These are phyloP conservation scores for Mustelus asterias DNA, from an alignment of 2,113 vertebrate genomes.

Conservation along the genomic window DNA sequence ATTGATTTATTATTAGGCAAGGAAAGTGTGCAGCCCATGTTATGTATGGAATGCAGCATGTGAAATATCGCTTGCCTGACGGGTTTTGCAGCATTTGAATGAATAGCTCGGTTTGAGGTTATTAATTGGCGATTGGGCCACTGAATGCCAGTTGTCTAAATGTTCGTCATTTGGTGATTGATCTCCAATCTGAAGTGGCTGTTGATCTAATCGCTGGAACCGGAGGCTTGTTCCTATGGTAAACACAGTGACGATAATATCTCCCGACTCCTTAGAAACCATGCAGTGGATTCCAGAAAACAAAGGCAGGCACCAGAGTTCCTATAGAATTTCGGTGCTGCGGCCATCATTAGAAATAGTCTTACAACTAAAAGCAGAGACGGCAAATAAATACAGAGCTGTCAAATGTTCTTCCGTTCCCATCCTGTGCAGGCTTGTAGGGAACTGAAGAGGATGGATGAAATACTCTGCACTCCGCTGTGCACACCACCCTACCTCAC, in stretches of 20 bases:
- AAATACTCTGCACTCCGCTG: background rate
- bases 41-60: background rate
- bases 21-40: background rate
- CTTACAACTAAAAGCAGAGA: background rate
- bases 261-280: background rate
- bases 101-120: background rate
- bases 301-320: background rate
- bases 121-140: background rate
- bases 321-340: background rate
- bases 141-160: background rate
- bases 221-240: background rate
- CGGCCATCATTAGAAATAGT: background rate
- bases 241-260: background rate
- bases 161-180: background rate
- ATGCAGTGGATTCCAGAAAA: background rate
- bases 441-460: background rate
- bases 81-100: background rate
- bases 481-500: background rate
- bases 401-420: background rate
- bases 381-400: background rate
- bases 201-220: background rate
- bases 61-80: background rate
- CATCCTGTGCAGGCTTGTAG: background rate
- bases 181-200: background rate
- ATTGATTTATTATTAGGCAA: background rate